phyloP scores from a whole-genome alignment of 1,140 invertebrate species.

The Drosophila saltans region DNA sequence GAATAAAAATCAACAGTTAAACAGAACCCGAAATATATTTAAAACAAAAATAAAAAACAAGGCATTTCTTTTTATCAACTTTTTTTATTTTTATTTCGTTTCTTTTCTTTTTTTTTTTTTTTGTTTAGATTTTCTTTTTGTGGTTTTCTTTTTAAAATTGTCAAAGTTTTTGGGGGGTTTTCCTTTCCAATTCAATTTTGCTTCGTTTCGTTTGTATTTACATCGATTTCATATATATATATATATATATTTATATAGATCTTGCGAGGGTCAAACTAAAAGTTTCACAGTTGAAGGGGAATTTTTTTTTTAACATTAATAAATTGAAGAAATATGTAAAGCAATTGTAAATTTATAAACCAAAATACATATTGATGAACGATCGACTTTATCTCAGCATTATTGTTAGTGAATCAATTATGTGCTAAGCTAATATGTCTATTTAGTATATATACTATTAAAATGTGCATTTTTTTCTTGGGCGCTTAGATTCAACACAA shows the following conservation, averaged over 20 bases:
- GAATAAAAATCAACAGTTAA: slow-evolving; percentile 53
- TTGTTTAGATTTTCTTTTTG: slow-evolving; percentile 49
- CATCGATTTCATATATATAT: neutral
- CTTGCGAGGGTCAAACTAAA: slow-evolving; percentile 1
- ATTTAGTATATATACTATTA: no score
- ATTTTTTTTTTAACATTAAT: no score
- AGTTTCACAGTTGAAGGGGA: neutral
- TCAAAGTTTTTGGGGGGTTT: slow-evolving; percentile 51
- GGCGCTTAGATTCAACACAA: no score
- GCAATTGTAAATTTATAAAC: no score
- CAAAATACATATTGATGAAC: no score
- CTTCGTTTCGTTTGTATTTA: neutral
- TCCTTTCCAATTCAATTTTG: slow-evolving; percentile 30
- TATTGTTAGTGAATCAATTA: no score
- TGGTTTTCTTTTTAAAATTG: slow-evolving; percentile 63
- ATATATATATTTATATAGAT: neutral
- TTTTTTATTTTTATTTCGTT: slow-evolving; percentile 12
- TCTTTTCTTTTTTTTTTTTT: slow-evolving; percentile 41
- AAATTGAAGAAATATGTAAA: no score
- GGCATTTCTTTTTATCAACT: slow-evolving; percentile 37
- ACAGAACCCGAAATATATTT: slow-evolving; percentile 53
- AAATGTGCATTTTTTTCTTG: no score
- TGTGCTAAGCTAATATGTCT: no score
- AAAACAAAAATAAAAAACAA: slow-evolving; percentile 47
- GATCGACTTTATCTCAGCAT: no score